Evolutionary conservation across 2,113 vertebrate genomes (phyloP).

Genomic region (Psilopsiagon aurifrons): DNA sequence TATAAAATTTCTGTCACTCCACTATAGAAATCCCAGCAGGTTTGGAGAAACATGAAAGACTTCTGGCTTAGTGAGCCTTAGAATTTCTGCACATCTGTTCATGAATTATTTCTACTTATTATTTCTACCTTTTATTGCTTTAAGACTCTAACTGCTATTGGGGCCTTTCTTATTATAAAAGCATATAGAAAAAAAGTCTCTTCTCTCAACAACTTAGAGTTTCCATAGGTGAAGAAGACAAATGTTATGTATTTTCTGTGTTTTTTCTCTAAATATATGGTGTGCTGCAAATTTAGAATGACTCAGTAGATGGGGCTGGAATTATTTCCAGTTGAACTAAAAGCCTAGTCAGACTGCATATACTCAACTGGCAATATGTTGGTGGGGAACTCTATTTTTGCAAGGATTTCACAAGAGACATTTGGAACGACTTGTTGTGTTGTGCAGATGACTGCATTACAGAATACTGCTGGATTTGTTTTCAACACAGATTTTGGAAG

Average conservation of each 20-base stretch:
- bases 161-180: not conserved
- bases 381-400: not conserved
- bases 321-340: not conserved
- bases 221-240: not conserved
- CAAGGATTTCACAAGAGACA: not conserved
- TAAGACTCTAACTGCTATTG: not conserved
- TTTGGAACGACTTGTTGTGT: not conserved
- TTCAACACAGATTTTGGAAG: not conserved
- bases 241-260: not conserved
- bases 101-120: not conserved
- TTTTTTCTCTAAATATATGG: not conserved
- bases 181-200: not conserved
- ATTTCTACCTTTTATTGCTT: not conserved
- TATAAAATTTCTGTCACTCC: not conserved
- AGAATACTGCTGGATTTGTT: not conserved
- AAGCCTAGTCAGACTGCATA: not conserved
- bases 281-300: not conserved
- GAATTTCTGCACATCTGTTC: not conserved
- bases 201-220: not conserved
- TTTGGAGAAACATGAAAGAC: not conserved
- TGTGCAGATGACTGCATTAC: not conserved
- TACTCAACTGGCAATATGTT: not conserved
- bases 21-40: not conserved
- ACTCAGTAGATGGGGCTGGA: slow-evolving; percentile 7
- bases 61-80: not conserved